Evolutionary conservation across 2,797 vertebrate genomes (phyloP).

Genomic region (Streptopelia turtur): DNA sequence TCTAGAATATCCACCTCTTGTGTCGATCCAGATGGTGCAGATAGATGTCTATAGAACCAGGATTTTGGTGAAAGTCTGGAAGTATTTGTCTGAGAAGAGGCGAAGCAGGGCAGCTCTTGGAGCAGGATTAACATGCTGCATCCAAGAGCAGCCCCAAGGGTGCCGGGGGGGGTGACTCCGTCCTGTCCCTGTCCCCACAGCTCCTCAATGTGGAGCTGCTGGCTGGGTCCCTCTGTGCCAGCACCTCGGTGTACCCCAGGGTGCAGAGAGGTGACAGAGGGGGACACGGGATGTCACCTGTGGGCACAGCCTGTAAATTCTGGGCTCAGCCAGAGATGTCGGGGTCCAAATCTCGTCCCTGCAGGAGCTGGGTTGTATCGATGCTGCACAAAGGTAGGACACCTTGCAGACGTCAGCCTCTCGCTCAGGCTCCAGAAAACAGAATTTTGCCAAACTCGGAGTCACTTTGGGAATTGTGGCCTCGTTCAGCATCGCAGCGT

Average conservation of each 20-base stretch:
- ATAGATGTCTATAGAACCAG: too few relatives aligned
- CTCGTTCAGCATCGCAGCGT: fast-evolving
- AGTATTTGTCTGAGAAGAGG: not conserved
- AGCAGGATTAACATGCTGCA: not conserved
- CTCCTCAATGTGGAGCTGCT: not conserved
- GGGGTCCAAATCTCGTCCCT: not conserved
- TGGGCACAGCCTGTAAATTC: not conserved
- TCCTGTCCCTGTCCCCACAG: fast-evolving
- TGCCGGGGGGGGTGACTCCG: fast-evolving
- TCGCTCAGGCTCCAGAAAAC: fast-evolving
- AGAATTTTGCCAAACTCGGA: fast-evolving
- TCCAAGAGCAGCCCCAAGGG: not conserved
- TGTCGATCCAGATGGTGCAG: fast-evolving
- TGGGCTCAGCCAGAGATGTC: not conserved
- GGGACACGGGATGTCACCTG: fast-evolving
- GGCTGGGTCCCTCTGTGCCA: not conserved
- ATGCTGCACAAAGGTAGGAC: not conserved
- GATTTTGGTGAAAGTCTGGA: not conserved
- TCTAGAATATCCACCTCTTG: not conserved
- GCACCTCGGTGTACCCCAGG: not conserved
- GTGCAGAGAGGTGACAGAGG: not conserved
- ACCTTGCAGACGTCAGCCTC: not conserved
- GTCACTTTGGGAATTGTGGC: not conserved
- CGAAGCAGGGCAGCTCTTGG: not conserved
- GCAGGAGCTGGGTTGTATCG: not conserved